Conservation (phyloP, 2,888 invertebrate genomes). For the Drosophila setosimentum region DNA sequence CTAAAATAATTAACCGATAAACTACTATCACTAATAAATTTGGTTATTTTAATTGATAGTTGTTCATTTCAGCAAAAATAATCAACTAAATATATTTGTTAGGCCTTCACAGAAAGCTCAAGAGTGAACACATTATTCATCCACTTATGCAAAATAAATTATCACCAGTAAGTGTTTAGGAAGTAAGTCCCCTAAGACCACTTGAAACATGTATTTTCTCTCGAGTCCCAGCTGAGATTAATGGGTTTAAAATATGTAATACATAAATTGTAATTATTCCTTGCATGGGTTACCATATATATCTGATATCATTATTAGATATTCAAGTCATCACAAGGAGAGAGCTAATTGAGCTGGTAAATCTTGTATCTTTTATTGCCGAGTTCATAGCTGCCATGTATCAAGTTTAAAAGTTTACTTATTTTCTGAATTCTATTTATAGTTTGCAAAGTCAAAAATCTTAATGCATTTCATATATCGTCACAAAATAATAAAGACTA, state of each 20-base stretch:
- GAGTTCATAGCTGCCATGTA: conserved; percentile 7
- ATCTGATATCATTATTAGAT: neutral
- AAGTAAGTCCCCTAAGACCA: neutral
- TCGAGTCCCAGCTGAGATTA: neutral
- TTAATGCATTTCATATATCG: neutral
- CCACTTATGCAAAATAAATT: neutral
- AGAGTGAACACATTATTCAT: neutral
- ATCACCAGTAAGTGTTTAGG: neutral
- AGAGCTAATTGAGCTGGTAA: conserved; percentile 1
- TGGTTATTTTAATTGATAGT: too few species aligned
- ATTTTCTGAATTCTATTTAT: neutral
- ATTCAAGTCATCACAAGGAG: neutral
- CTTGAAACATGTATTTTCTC: neutral
- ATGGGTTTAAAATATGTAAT: neutral
- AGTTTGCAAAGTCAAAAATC: neutral
- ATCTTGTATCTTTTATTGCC: conserved; percentile 1
- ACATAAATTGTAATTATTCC: neutral
- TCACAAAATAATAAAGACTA: neutral
- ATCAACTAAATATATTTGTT: too few species aligned
- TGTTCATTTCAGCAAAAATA: too few species aligned
- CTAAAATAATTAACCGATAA: too few species aligned
- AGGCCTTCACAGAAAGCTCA: neutral
- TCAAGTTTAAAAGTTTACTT: neutral
- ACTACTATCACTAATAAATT: too few species aligned
- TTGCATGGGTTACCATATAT: neutral